Evolutionary conservation across 2,888 invertebrate genomes (phyloP).

Genomic region (Tanaodytes sp.): DNA sequence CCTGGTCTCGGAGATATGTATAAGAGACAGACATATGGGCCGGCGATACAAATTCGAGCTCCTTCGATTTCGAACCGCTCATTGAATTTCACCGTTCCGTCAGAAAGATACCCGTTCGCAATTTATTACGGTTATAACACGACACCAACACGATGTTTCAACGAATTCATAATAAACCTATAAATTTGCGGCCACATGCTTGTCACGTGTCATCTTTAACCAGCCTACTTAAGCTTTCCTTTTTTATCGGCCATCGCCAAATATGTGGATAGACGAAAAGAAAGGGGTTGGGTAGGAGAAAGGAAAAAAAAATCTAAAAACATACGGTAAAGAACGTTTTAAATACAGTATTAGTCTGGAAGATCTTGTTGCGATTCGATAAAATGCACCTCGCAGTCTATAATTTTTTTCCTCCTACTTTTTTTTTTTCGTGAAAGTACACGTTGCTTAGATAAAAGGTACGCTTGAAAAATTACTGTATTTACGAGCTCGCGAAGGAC

Average conservation of each 20-base stretch:
- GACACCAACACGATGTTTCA: background rate
- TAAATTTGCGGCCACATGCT: conserved; percentile 13
- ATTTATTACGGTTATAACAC: background rate
- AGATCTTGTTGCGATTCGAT: conserved; percentile 12
- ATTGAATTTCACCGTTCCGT: conserved; percentile 5
- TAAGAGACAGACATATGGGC: no score
- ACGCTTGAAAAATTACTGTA: conserved; percentile 23
- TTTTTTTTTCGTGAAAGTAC: conserved; percentile 14
- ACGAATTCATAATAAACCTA: conserved; percentile 4
- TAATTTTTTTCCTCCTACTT: no score
- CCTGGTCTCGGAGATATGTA: no score
- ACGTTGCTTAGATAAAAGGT: conserved; percentile 4
- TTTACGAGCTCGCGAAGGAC: conserved; percentile 13
- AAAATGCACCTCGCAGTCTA: conserved; percentile 4
- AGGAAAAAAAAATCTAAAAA: no score
- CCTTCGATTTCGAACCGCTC: no score
- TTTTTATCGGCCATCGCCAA: background rate
- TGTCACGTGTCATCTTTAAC: conserved; percentile 13
- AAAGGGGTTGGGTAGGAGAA: no score
- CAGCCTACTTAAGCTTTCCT: background rate
- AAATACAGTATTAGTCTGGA: conserved; percentile 3
- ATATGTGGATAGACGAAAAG: no score
- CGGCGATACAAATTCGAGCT: no score
- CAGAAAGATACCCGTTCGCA: background rate
- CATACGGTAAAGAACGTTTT: background rate